phyloP scores from a whole-genome alignment of 2,113 vertebrate species.

The Scatophagus argus region DNA sequence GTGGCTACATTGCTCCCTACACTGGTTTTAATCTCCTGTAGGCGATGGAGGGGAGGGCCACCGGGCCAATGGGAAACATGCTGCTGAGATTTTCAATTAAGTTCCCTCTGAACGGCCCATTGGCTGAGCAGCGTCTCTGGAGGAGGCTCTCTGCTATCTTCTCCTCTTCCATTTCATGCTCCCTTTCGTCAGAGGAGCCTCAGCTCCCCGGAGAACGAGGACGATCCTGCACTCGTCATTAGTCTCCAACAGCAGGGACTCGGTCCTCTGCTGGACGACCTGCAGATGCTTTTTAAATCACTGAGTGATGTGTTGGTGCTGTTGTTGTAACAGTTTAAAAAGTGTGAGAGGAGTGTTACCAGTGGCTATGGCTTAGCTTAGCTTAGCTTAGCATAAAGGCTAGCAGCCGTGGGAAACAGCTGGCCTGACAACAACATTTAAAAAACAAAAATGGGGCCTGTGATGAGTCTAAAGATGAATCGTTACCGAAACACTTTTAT shows the following conservation, averaged over 20 bases:
- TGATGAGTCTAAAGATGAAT: too few relatives aligned
- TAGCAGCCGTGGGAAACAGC: background rate
- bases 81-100: conserved; percentile 64
- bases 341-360: background rate
- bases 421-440: too few relatives aligned
- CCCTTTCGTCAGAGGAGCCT: conserved; percentile 14
- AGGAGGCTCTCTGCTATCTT: conserved; percentile 4
- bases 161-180: conserved; percentile 1
- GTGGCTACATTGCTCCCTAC: conserved; percentile 19
- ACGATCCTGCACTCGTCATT: background rate
- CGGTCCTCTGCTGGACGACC: background rate
- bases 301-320: too few relatives aligned
- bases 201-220: background rate
- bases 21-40: conserved; percentile 36
- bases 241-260: background rate
- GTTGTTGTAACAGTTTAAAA: background rate
- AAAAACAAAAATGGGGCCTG: too few relatives aligned
- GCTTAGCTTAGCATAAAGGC: background rate
- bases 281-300: too few relatives aligned
- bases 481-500: too few relatives aligned
- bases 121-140: conserved; percentile 41
- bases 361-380: background rate
- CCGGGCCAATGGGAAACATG: conserved; percentile 23
- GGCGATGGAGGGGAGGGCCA: background rate
- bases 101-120: conserved; percentile 42